These are phyloP conservation scores for Alentia gelatinosa DNA, from an alignment of 2,888 invertebrate genomes.

Conservation along the genomic window DNA sequence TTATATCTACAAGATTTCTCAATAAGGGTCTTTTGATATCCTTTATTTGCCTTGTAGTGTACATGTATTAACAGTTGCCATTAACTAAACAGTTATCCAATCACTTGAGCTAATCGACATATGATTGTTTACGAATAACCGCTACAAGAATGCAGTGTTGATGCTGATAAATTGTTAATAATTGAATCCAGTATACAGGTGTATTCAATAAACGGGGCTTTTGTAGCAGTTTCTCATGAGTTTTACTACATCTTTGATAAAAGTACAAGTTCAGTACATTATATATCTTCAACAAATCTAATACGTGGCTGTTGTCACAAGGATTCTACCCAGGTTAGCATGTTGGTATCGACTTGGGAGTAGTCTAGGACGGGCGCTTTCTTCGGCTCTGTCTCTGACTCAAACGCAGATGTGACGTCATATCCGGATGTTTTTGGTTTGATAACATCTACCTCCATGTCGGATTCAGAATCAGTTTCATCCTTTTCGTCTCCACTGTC, in stretches of 20 bases:
- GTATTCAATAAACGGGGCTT: background rate
- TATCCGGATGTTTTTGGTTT: background rate
- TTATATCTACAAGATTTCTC: no score
- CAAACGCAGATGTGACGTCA: background rate
- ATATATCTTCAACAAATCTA: background rate
- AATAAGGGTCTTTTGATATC: no score
- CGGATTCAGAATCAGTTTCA: conserved; percentile 35
- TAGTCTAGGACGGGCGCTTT: background rate
- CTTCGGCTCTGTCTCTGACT: background rate
- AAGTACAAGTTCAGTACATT: no score
- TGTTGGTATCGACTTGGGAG: background rate
- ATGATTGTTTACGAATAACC: no score
- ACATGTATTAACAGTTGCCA: no score
- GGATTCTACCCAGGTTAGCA: background rate
- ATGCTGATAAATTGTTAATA: background rate
- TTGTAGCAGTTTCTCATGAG: no score
- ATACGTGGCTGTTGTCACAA: background rate
- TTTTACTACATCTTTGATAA: no score
- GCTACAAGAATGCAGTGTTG: no score
- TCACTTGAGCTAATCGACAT: no score
- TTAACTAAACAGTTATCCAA: background rate
- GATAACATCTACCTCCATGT: conserved; percentile 51
- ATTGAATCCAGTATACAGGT: background rate
- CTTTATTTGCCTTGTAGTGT: no score
- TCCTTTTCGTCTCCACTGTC: background rate